These are phyloP conservation scores for Hapalemur alaotrensis DNA, from an alignment of 2,797 vertebrate species.

Conservation along the genomic window DNA sequence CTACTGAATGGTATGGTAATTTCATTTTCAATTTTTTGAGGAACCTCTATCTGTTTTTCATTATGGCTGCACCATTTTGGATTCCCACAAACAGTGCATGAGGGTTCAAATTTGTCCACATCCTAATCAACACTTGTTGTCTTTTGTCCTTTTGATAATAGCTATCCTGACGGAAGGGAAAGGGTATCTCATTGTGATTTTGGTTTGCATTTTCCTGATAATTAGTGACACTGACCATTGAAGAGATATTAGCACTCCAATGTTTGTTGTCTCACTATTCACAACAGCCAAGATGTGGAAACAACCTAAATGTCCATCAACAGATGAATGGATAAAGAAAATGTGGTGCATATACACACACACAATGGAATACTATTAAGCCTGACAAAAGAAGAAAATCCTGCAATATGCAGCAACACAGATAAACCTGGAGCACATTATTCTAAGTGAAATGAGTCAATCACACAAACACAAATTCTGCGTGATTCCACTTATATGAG, in stretches of 20 bases:
- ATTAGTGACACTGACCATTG: not conserved
- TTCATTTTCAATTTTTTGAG: not conserved
- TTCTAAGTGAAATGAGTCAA: not conserved
- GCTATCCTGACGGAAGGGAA: not conserved
- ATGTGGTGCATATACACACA: too few species aligned
- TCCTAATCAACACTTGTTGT: not conserved
- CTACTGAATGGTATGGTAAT: not conserved
- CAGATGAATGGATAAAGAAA: not conserved
- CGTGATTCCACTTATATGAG: not conserved
- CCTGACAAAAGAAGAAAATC: not conserved
- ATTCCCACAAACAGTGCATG: not conserved
- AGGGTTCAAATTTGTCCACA: too few species aligned
- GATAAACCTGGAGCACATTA: too few species aligned
- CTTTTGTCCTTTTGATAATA: not conserved
- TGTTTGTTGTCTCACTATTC: not conserved
- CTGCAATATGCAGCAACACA: not conserved
- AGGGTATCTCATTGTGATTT: not conserved
- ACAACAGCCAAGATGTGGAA: not conserved
- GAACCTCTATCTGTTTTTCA: not conserved
- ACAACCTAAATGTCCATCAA: not conserved
- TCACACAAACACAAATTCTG: not conserved
- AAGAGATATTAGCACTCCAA: too few species aligned
- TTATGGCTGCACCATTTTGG: not conserved
- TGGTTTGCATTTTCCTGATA: not conserved
- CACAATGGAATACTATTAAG: not conserved